phyloP scores from a whole-genome alignment of 2,113 vertebrate genomes.

The Vidua chalybeata region DNA sequence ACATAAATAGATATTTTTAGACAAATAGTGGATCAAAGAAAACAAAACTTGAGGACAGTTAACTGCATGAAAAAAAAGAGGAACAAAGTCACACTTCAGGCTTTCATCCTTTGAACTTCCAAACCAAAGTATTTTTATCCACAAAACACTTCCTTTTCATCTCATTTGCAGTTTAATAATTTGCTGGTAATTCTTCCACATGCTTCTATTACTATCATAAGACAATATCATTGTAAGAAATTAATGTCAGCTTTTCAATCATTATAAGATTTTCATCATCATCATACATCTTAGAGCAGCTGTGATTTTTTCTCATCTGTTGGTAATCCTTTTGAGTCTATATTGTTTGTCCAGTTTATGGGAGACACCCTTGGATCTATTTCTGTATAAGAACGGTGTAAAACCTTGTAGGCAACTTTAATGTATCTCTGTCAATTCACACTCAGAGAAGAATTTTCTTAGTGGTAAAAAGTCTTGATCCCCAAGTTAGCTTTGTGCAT shows the following conservation, averaged over 20 bases:
- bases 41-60: background rate
- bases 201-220: background rate
- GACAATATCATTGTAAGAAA: background rate
- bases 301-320: background rate
- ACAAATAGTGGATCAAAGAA: background rate
- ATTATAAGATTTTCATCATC: background rate
- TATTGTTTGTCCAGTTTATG: background rate
- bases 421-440: background rate
- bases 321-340: background rate
- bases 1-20: background rate
- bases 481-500: background rate
- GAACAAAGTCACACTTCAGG: background rate
- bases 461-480: background rate
- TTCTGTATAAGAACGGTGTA: background rate
- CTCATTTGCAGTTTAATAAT: background rate
- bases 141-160: background rate
- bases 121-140: background rate
- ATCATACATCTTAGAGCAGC: background rate
- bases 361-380: background rate
- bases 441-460: background rate
- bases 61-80: background rate
- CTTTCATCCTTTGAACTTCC: background rate
- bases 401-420: background rate
- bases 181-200: background rate
- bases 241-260: background rate